Evolutionary conservation across 1,140 invertebrate species (phyloP).

Genomic region (Tetramorium simillimum): DNA sequence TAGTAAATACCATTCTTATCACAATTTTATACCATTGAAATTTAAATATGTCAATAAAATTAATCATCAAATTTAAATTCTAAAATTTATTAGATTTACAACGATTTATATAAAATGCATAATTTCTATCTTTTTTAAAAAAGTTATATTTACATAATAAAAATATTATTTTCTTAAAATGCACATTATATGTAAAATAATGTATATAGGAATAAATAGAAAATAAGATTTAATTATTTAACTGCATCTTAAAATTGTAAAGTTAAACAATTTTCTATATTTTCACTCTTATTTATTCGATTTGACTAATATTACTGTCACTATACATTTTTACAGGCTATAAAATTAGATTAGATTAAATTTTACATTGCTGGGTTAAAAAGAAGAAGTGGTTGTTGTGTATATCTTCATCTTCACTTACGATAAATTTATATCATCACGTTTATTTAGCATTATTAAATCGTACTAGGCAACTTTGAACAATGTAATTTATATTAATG

Average conservation of each 20-base stretch:
- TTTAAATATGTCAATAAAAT: background rate
- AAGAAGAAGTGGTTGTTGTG: background rate
- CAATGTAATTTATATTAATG: constrained; percentile 49
- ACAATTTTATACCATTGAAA: background rate
- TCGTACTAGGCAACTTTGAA: constrained; percentile 20
- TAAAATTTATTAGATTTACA: background rate
- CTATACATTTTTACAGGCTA: background rate
- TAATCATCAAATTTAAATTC: background rate
- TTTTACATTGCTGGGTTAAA: background rate
- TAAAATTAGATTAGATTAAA: background rate
- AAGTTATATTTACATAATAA: background rate
- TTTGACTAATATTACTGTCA: background rate
- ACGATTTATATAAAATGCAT: background rate
- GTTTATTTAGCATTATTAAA: constrained; percentile 49
- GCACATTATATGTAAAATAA: background rate
- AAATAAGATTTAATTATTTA: background rate
- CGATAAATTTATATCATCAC: background rate
- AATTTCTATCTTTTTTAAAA: background rate
- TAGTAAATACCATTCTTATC: background rate
- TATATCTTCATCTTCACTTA: background rate
- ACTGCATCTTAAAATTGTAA: background rate
- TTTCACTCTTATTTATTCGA: background rate
- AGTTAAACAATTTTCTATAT: background rate
- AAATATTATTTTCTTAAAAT: background rate
- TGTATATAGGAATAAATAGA: background rate